Conservation (phyloP, 1,140 invertebrate species). For the Lepidurus couesii region DNA sequence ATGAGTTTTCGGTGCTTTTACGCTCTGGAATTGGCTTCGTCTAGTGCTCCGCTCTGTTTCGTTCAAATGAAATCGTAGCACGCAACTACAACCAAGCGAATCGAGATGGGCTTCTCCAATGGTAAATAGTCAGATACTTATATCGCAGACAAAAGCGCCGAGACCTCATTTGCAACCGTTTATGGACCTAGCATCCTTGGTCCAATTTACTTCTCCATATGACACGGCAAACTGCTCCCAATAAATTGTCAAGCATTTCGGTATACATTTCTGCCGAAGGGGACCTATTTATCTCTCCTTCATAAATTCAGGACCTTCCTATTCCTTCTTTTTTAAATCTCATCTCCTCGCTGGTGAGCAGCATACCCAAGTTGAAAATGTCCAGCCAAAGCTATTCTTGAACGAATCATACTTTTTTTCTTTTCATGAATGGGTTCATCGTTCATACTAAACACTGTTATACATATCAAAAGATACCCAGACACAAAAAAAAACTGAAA, state of each 20-base stretch:
- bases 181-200: neutral
- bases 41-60: no score
- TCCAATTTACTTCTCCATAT: neutral
- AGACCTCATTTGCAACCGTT: neutral
- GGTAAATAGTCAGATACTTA: no score
- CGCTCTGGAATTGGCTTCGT: no score
- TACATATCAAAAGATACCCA: no score
- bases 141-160: no score
- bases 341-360: no score
- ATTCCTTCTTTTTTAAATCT: neutral
- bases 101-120: no score
- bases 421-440: neutral
- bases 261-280: neutral
- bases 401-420: neutral
- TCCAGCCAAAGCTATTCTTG: neutral
- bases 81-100: no score
- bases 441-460: neutral
- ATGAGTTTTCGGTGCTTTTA: no score
- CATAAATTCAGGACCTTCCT: neutral
- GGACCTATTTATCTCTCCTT: neutral
- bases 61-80: no score
- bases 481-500: no score
- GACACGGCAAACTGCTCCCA: neutral
- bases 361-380: neutral
- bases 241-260: slow-evolving; percentile 3